Conservation (phyloP, 2,797 vertebrate species). For the Clarias laeviceps region DNA sequence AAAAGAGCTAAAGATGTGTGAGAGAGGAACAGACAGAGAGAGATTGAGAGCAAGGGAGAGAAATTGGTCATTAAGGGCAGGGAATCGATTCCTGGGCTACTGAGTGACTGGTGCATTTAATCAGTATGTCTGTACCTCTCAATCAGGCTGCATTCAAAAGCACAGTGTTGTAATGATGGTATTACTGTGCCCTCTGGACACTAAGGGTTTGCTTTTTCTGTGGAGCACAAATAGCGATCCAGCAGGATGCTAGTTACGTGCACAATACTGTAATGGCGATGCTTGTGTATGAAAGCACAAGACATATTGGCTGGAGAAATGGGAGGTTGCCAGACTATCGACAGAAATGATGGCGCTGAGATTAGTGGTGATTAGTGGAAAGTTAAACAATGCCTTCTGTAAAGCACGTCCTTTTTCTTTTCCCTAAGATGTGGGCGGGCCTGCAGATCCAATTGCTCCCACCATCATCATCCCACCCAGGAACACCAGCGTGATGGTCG, state of each 20-base stretch:
- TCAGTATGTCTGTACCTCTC: constrained; percentile 79
- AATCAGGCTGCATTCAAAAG: constrained; percentile 79
- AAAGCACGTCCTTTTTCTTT: constrained; percentile 14
- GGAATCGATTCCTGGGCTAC: constrained; percentile 76
- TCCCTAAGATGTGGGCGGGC: constrained; percentile 86
- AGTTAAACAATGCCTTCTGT: constrained; percentile 32
- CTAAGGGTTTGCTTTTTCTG: constrained; percentile 46
- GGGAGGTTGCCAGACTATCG: not conserved
- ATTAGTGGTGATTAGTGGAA: not conserved
- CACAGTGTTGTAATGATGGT: constrained; percentile 71
- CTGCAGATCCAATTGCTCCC: constrained; percentile 93
- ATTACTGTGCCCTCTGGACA: constrained; percentile 63
- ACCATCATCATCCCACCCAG: constrained; percentile 89
- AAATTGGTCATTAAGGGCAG: constrained; percentile 81
- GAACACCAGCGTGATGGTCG: constrained; percentile 93
- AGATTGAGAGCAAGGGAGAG: constrained; percentile 60
- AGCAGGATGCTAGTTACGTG: constrained; percentile 40
- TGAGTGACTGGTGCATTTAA: constrained; percentile 79
- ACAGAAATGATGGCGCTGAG: constrained; percentile 23
- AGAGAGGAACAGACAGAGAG: not conserved
- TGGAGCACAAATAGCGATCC: constrained; percentile 65
- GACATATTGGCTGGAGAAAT: not conserved
- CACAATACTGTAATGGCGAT: constrained; percentile 36
- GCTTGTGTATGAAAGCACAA: constrained; percentile 20
- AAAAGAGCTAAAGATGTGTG: constrained; percentile 42